Conservation (phyloP, 2,888 invertebrate species). For the Flexamia atlantica region DNA sequence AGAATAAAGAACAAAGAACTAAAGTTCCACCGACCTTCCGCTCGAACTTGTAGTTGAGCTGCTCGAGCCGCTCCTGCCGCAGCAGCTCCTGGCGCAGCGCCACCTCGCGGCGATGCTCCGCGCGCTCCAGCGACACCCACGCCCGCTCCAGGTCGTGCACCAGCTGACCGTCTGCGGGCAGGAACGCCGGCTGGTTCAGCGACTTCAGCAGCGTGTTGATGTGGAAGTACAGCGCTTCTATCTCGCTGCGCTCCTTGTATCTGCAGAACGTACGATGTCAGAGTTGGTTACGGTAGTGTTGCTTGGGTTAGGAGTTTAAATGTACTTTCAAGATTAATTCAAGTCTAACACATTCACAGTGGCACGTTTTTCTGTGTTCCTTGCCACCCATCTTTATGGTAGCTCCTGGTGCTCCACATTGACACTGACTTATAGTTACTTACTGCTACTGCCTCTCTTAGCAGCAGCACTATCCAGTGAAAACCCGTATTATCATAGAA, state of each 20-base stretch:
- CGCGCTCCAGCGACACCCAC: constrained; percentile 95
- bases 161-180: constrained; percentile 92
- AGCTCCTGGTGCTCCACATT: too few relatives aligned
- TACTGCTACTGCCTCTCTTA: too few relatives aligned
- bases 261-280: constrained; percentile 74
- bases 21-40: constrained; percentile 91
- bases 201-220: constrained; percentile 98
- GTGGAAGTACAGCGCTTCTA: constrained; percentile 97
- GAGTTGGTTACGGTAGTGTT: too few relatives aligned
- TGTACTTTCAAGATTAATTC: too few relatives aligned
- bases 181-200: constrained; percentile 92
- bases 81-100: constrained; percentile 94
- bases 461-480: too few relatives aligned
- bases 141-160: constrained; percentile 97
- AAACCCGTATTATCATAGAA: too few relatives aligned
- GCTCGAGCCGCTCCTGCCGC: constrained; percentile 95
- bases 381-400: too few relatives aligned
- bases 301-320: too few relatives aligned
- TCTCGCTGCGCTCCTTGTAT: constrained; percentile 97
- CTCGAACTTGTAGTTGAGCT: constrained; percentile 96
- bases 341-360: too few relatives aligned
- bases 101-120: constrained; percentile 96
- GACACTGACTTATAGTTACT: too few relatives aligned
- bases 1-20: too few relatives aligned
- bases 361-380: too few relatives aligned